phyloP scores from a whole-genome alignment of 2,797 vertebrate genomes.

The Crenuchus spilurus region DNA sequence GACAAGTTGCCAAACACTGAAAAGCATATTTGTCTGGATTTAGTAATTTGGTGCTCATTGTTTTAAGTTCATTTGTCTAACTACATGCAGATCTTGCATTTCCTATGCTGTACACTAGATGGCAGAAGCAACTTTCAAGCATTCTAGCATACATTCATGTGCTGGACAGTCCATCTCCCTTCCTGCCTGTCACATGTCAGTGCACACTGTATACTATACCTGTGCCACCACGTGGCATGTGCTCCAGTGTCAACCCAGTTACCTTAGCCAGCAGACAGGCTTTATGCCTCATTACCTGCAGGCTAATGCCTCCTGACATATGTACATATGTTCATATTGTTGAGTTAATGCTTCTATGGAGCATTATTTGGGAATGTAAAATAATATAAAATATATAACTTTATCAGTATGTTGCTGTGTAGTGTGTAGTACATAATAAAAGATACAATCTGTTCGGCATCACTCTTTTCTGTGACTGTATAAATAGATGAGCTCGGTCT shows the following conservation, averaged over 20 bases:
- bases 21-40: too few species aligned
- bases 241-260: slow-evolving; percentile 17
- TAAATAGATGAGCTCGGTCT: slow-evolving; percentile 33
- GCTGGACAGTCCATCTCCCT: neutral
- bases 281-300: slow-evolving; percentile 11
- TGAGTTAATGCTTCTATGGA: too few species aligned
- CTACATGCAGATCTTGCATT: neutral
- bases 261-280: slow-evolving; percentile 7
- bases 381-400: neutral
- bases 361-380: neutral
- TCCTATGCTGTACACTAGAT: slow-evolving; percentile 42
- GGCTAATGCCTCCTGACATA: neutral
- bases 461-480: slow-evolving; percentile 2
- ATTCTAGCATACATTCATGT: neutral
- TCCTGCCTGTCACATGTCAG: slow-evolving; percentile 14
- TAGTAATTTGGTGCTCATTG: too few species aligned
- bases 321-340: too few species aligned
- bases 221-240: slow-evolving; percentile 16
- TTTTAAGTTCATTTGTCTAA: neutral
- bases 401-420: neutral
- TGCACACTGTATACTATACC: neutral
- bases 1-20: too few species aligned
- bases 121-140: slow-evolving; percentile 17
- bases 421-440: neutral
- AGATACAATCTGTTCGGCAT: slow-evolving; percentile 21